Conservation (phyloP, 2,797 vertebrate genomes). For the Benthosema pterotum region DNA sequence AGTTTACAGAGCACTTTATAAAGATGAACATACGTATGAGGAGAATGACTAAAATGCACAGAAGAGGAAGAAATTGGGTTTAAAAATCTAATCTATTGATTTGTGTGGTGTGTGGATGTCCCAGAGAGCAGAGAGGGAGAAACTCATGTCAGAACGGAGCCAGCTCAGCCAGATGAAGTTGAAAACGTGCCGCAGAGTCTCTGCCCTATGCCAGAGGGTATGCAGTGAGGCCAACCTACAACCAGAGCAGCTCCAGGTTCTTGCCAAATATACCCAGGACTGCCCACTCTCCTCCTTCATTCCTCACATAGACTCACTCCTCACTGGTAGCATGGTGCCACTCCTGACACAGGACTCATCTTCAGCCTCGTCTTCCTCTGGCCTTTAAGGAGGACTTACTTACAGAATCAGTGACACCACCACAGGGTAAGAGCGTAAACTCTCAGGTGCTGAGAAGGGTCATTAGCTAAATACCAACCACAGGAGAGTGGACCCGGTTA, state of each 20-base stretch:
- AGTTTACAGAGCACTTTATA: too few species aligned
- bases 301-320: constrained; percentile 65
- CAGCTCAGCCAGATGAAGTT: constrained; percentile 84
- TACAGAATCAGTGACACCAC: constrained; percentile 12
- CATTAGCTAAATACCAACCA: constrained; percentile 20
- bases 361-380: constrained; percentile 2
- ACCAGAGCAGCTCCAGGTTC: constrained; percentile 91
- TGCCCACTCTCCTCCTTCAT: constrained; percentile 87
- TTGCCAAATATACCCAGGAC: constrained; percentile 89
- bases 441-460: constrained; percentile 21
- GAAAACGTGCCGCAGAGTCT: constrained; percentile 87
- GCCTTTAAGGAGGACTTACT: constrained; percentile 40
- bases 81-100: not conserved
- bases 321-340: constrained; percentile 30
- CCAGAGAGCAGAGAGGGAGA: constrained; percentile 88
- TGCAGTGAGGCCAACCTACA: constrained; percentile 88
- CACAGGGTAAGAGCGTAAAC: constrained; percentile 10
- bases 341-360: constrained; percentile 23
- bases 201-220: constrained; percentile 87
- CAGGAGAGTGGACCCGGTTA: constrained; percentile 11
- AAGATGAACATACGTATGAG: too few species aligned
- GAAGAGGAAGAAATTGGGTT: too few species aligned
- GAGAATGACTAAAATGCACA: too few species aligned
- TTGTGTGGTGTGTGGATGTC: constrained; percentile 18
- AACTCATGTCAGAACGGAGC: constrained; percentile 85